A percentile compares a stretch with the other conserved stretches of the same genome.
These are phyloP conservation scores for Phyto melanocephala DNA, from an alignment of 2,888 invertebrate species.

Conservation along the genomic window DNA sequence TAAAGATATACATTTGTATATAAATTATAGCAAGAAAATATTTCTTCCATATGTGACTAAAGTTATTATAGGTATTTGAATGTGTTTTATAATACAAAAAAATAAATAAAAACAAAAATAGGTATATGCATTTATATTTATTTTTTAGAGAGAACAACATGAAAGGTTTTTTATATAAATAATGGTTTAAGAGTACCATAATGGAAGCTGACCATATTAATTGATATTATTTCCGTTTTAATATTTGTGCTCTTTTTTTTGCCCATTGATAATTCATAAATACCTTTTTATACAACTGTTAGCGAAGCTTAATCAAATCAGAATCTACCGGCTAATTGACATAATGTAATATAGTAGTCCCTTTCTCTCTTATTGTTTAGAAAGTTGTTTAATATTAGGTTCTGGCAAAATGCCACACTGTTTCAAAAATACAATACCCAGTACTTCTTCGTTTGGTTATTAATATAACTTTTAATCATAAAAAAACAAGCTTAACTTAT, in stretches of 20 bases:
- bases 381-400: not conserved
- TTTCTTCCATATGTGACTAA: conserved; percentile 19
- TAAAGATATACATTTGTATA: not conserved
- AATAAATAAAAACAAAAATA: no score
- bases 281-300: conserved; percentile 28
- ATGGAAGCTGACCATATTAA: no score
- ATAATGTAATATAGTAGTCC: not conserved
- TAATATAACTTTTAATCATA: no score
- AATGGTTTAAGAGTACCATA: no score
- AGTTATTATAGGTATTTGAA: no score
- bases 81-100: conserved; percentile 15
- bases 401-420: not conserved
- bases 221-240: no score
- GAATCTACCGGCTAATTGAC: conserved; percentile 33
- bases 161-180: no score
- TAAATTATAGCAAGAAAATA: conserved; percentile 48
- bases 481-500: no score
- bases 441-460: no score
- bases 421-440: not conserved
- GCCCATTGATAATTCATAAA: not conserved
- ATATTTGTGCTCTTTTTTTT: no score
- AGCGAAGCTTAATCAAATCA: not conserved
- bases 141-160: no score
- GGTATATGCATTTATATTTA: no score
- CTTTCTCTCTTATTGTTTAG: not conserved